Evolutionary conservation across 2,888 invertebrate genomes (phyloP), one percentile per base, ranked within the genome.

Genomic region (Ornithoptera alexandrae): DNA sequence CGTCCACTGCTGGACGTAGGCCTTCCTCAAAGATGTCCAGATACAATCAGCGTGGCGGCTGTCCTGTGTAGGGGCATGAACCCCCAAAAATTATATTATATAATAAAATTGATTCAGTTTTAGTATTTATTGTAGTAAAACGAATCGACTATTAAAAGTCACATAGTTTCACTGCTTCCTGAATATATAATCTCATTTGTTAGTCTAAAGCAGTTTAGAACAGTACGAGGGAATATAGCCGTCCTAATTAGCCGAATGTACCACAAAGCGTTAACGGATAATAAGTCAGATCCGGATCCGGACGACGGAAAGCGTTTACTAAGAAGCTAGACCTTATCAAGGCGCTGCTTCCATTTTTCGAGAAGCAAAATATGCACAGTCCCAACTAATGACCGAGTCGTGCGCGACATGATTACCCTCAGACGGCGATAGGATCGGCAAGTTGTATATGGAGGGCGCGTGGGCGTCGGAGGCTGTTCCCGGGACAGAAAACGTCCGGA

Each of bases 361-460:
- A 82, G 79, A 81, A 75, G 81, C 77, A 82, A 88, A 86, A 88
- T 87, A 85, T 83, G 83, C 76, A 86, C 83, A 89, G 84, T 83
- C 86, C 82, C 76, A 80, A 81, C 86, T 91, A 90, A 92, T 90
- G 91, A 86, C 87, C 79, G 83, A 91, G 84, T 90, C 91, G 91
- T 92, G 91, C 81, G 76, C 82, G 76, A 82, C 81, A 80, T 84
- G 81, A 81, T 81, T 81, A 83, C 84, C 82, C 81, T 79, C 81
- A 78, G 79, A 76, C 74, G 71, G 72, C 70, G 90, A 90, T 90
- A 89, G 74, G 79, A 90, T 91, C 91, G 82, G 74, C 80, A 84
- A 80, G 78, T 81, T 86, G 82, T 88, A 87, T 90, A 89, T 89
- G 91, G 88, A 84, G 78, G 75, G 78, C 67, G 85, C 84, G 91